Evolutionary conservation across 1,140 invertebrate genomes (phyloP), one percentile per base, ranked within the genome.

Genomic region (Bombyx mandarina): DNA sequence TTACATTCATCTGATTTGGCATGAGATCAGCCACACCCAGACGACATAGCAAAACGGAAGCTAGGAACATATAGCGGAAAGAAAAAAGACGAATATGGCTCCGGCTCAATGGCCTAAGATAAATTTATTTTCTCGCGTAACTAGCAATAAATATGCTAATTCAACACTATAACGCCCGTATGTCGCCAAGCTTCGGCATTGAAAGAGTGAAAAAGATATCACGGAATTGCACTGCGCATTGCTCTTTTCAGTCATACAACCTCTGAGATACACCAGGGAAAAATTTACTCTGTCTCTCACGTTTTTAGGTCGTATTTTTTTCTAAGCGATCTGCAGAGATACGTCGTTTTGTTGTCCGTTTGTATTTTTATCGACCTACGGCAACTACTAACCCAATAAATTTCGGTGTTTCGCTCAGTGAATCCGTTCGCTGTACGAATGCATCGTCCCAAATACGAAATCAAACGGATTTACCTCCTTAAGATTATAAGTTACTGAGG

Each of bases 331-430:
- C 70, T 71, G 61, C 63, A 61, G 73, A 80, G 73, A 76, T 83
- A 83, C 77, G 75, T 57, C 79, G 57, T 85, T 86, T 65, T 75
- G 67, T 62, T 61, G 62, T 73, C 65, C 64, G 67, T 66, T 54
- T 59, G 65, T 71, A 79, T 75, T 84, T 87, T 85, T 87, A 87
- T 87, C 84, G 84, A 87, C 84, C 84, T 85, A 82, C 71, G 74
- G 82, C 75, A 78, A 87, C 84, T 87, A 87, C 82, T 87, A 87
- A 87, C 84, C 84, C 73, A 87, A 87, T 87, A 87, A 87, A 87
- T 87, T 87, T 85, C 70, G 81, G 83, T 86, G 80, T 86, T 87
- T 87, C 84, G 82, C 82, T 81, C 80, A 82, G 73, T 82, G 80
- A 78, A 79, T 83, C 77, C 82, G 74, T 73, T 79, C 71, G 67